Conservation (phyloP, 2,888 invertebrate species). For the Agrochola litura region DNA sequence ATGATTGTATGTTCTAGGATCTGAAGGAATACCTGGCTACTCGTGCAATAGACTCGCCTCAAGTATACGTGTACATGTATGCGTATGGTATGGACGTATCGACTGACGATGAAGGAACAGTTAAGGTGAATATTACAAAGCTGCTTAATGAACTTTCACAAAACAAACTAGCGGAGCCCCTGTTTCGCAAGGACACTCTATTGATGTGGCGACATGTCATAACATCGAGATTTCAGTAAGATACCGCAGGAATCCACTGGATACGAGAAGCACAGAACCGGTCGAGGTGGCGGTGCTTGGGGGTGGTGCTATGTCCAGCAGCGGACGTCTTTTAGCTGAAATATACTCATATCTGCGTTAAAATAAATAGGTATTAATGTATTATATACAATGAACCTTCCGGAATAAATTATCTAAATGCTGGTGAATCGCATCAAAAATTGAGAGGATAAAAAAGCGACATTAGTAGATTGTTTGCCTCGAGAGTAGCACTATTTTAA, state of each 20-base stretch:
- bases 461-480: too few species aligned
- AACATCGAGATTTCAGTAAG: neutral
- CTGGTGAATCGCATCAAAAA: neutral
- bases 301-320: too few species aligned
- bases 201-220: neutral
- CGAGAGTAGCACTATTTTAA: too few species aligned
- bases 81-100: slow-evolving; percentile 83
- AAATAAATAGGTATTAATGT: neutral
- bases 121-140: slow-evolving; percentile 62
- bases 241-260: too few species aligned
- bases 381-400: neutral
- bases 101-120: slow-evolving; percentile 52
- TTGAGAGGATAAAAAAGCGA: neutral
- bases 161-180: neutral
- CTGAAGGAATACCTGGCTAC: slow-evolving; percentile 81
- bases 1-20: slow-evolving; percentile 70
- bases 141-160: neutral
- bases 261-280: too few species aligned
- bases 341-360: neutral
- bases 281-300: too few species aligned
- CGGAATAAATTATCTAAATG: neutral
- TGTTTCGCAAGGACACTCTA: neutral
- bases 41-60: slow-evolving; percentile 84
- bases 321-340: too few species aligned
- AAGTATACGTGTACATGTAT: slow-evolving; percentile 80